A percentile compares a stretch with the other conserved stretches of the same genome.
phyloP scores from a whole-genome alignment of 1,140 invertebrate genomes.

The Hirudo medicinalis region DNA sequence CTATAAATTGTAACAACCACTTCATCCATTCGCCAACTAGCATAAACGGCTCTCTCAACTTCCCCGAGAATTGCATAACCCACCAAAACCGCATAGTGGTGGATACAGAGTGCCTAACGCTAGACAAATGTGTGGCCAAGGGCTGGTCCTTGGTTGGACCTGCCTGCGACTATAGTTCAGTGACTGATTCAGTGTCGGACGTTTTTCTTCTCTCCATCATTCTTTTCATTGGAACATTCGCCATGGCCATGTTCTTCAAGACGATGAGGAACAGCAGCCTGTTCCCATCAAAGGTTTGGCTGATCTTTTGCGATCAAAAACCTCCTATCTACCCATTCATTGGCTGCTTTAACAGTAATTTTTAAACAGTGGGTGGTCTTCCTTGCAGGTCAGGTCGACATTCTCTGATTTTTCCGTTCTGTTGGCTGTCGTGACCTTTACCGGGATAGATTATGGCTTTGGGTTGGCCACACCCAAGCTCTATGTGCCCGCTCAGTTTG shows the following conservation, averaged over 20 bases:
- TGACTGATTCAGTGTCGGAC: conserved; percentile 26
- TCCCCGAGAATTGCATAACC: conserved; percentile 10
- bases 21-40: neutral
- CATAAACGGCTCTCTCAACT: neutral
- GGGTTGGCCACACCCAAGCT: conserved; percentile 42
- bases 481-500: conserved; percentile 34
- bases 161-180: conserved; percentile 22
- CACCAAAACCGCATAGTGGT: conserved; percentile 20
- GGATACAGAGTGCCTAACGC: conserved; percentile 29
- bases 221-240: conserved; percentile 37
- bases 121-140: conserved; percentile 16
- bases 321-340: too few relatives aligned
- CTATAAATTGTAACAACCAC: neutral
- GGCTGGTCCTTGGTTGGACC: conserved; percentile 22
- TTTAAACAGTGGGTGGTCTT: neutral
- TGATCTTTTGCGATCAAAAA: neutral
- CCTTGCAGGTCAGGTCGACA: conserved; percentile 30
- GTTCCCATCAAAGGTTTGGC: conserved; percentile 21
- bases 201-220: conserved; percentile 39
- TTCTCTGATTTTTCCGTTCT: conserved; percentile 46
- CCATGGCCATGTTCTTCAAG: conserved; percentile 31
- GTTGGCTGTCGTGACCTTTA: conserved; percentile 42
- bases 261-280: conserved; percentile 17
- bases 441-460: conserved; percentile 33
- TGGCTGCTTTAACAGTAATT: too few relatives aligned